Conservation (phyloP, 2,797 vertebrate species). For the Typhlichthys subterraneus region DNA sequence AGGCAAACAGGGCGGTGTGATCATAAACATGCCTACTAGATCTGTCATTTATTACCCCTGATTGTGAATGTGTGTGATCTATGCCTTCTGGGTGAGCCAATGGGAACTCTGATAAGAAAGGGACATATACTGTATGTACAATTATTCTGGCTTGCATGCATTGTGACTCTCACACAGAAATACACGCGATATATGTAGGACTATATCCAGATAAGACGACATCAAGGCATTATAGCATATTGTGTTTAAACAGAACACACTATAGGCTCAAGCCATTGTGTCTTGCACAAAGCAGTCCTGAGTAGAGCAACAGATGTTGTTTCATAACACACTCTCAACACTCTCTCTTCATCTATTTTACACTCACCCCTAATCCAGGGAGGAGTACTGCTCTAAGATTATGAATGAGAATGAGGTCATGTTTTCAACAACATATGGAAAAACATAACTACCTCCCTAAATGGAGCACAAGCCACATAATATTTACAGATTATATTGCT, state of each 20-base stretch:
- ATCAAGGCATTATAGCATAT: constrained; percentile 3
- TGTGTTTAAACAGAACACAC: not conserved
- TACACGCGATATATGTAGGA: not conserved
- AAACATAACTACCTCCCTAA: not conserved
- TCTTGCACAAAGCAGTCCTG: not conserved
- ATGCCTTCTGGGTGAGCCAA: constrained; percentile 12
- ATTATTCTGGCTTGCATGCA: constrained; percentile 13
- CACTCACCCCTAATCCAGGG: not conserved
- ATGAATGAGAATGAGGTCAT: constrained; percentile 7
- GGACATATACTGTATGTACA: constrained; percentile 16
- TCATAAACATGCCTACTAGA: constrained; percentile 5
- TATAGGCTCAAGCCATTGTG: not conserved
- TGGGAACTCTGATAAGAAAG: constrained; percentile 7
- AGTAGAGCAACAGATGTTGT: constrained; percentile 4
- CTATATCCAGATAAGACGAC: constrained; percentile 1
- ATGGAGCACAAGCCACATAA: not conserved
- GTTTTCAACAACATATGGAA: constrained; percentile 6
- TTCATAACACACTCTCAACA: too few species aligned
- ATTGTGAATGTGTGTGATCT: constrained; percentile 18
- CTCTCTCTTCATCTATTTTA: constrained; percentile 8
- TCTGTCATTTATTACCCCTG: constrained; percentile 17
- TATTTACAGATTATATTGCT: not conserved
- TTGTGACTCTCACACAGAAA: constrained; percentile 6
- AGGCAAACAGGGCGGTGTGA: constrained; percentile 12
- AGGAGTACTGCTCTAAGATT: constrained; percentile 8